Evolutionary conservation across 2,113 vertebrate species (phyloP).

Genomic region (Cepphus grylle): DNA sequence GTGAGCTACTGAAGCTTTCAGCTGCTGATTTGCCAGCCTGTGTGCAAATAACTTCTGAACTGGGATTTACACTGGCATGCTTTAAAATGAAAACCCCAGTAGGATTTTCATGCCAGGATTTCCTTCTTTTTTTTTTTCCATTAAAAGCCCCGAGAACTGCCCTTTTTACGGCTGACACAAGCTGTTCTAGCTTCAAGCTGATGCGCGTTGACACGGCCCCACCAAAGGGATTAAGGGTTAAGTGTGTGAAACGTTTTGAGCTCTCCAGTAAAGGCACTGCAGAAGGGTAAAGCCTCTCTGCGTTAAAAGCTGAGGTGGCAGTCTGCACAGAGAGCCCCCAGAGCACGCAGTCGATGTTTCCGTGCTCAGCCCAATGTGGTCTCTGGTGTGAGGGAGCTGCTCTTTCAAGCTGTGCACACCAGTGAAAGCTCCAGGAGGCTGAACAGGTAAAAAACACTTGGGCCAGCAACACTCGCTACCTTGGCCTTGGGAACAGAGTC

Average conservation of each 20-base stretch:
- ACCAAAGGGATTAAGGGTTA: neutral
- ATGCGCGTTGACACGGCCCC: accelerated
- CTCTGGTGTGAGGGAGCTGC: neutral
- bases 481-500: neutral
- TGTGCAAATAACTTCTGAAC: neutral
- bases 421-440: neutral
- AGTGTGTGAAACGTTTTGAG: neutral
- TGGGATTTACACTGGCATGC: neutral
- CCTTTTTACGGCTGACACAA: neutral
- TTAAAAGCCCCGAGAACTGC: neutral
- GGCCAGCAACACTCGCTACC: neutral
- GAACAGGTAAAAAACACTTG: neutral
- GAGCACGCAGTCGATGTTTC: neutral
- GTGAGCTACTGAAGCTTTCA: neutral
- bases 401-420: neutral
- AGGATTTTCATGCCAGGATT: neutral
- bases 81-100: neutral
- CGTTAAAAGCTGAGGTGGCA: neutral
- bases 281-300: neutral
- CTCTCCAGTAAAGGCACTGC: neutral
- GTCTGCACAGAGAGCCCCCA: neutral
- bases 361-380: accelerated
- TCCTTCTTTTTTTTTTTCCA: neutral
- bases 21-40: neutral
- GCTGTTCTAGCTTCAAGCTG: neutral